A percentile compares a stretch with the other conserved stretches of the same genome.
Conservation (phyloP, 2,888 invertebrate genomes). For the Copidosoma aretas region DNA sequence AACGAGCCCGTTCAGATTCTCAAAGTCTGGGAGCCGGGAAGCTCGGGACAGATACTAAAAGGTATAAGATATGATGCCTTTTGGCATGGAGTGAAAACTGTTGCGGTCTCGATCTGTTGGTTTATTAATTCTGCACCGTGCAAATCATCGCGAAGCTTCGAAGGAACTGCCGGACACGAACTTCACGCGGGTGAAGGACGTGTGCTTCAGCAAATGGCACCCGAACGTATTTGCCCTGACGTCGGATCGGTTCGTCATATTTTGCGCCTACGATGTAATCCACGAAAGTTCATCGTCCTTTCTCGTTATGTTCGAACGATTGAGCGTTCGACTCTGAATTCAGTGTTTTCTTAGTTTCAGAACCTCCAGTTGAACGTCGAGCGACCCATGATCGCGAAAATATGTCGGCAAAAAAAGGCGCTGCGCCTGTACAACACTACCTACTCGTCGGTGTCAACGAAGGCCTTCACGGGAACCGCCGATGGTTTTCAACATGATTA, state of each 20-base stretch:
- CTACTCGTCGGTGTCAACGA: slow-evolving; percentile 64
- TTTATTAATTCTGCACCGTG: too few relatives aligned
- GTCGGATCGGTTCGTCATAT: slow-evolving; percentile 58
- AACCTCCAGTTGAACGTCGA: slow-evolving; percentile 11
- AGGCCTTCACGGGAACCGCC: slow-evolving; percentile 62
- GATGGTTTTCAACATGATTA: slow-evolving; percentile 43
- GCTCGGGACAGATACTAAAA: slow-evolving; percentile 63
- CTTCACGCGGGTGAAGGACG: slow-evolving; percentile 47
- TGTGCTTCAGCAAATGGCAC: slow-evolving; percentile 60
- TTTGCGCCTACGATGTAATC: slow-evolving; percentile 55
- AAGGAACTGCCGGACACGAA: slow-evolving; percentile 41
- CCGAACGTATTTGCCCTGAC: slow-evolving; percentile 62
- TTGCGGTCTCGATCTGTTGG: too few relatives aligned
- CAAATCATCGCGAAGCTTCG: too few relatives aligned
- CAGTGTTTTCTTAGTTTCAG: background rate
- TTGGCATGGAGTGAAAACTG: too few relatives aligned
- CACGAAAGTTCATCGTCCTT: background rate
- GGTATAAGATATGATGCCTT: too few relatives aligned
- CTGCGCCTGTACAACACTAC: slow-evolving; percentile 66
- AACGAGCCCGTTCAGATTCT: slow-evolving; percentile 63
- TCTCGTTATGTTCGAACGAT: background rate
- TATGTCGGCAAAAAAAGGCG: slow-evolving; percentile 37
- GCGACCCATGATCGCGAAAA: slow-evolving; percentile 5
- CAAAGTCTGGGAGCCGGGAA: slow-evolving; percentile 67
- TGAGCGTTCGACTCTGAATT: background rate